phyloP scores from a whole-genome alignment of 2,797 vertebrate genomes.

The Sternarchorhynchus goeldii region DNA sequence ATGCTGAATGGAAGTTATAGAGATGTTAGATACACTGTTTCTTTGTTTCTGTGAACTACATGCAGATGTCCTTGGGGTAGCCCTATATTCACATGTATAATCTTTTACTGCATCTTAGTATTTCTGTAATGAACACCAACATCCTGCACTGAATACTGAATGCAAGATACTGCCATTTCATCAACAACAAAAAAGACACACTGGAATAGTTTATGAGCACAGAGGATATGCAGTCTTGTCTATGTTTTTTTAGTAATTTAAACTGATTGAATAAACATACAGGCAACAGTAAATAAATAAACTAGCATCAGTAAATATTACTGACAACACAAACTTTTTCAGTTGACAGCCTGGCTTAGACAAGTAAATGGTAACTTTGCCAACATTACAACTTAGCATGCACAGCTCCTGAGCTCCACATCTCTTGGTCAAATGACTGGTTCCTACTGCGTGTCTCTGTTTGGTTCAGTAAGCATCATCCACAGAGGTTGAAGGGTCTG shows the following conservation, averaged over 20 bases:
- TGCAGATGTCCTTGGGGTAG: neutral
- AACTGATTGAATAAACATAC: neutral
- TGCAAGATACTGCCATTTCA: no score
- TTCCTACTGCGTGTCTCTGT: neutral
- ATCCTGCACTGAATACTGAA: neutral
- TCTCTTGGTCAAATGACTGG: neutral
- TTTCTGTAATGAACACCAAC: neutral
- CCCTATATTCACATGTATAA: neutral
- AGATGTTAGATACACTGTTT: neutral
- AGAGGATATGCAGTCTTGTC: no score
- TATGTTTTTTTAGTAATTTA: no score
- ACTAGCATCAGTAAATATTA: neutral
- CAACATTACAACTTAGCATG: no score
- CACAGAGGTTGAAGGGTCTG: conserved; percentile 13
- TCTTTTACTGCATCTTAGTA: neutral
- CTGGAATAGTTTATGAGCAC: neutral
- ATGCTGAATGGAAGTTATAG: neutral
- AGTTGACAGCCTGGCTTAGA: neutral
- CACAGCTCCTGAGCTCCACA: no score
- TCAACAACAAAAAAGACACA: no score
- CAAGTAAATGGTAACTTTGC: neutral
- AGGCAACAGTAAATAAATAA: neutral
- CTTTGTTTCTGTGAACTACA: neutral
- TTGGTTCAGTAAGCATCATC: neutral
- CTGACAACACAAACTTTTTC: neutral